Evolutionary conservation across 2,113 vertebrate genomes (phyloP), one percentile per base, ranked within the genome.

Genomic region (Leptosomus discolor): DNA sequence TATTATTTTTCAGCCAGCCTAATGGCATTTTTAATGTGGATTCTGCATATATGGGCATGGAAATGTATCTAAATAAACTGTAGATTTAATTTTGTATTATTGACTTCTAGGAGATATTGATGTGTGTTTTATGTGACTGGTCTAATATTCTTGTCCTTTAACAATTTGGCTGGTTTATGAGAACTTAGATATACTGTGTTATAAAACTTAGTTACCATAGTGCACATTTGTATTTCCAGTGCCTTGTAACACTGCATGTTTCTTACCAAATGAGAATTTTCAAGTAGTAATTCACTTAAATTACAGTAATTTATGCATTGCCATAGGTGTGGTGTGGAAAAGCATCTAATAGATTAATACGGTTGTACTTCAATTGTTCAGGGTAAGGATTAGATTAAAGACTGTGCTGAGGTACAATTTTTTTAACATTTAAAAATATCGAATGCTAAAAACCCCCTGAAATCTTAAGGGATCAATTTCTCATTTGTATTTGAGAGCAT

Each of bases 281-380:
- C 88, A 88, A 97, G 94, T 65, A 95, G 97, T 89, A 93, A 97
- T 98, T 96, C 69, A 89, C 97, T 97, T 91, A 95, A 95, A 96
- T 97, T 93, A 77, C 80, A 61, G 76, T 93, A 95, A 97, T 93
- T 94, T 94, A 97, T 97, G 95, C 88, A 90, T 92, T 95, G 85
- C 56, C 85, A 94, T 97, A 96, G 81, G 71, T 93, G 75, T 92
- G 70, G 74, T 85, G 70, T 97, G 94, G 96, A 82, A 96, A 96
- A 90, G 77, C 93, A 96, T 95, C 87, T 90, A 71, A 93, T 76
- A 94, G 91, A 91, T 95, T 96, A 96, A 96, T 96, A 95, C 0
- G 1, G 69, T 82, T 95, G 65, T 93, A 94, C 80, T 94, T 94
- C 80, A 89, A 1, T 94, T 92, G 77, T 94, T 94, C 69, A 32